A percentile compares a stretch with the other conserved stretches of the same genome.
These are phyloP conservation scores for Lagria hirta DNA, from an alignment of 2,888 invertebrate genomes.

Conservation along the genomic window DNA sequence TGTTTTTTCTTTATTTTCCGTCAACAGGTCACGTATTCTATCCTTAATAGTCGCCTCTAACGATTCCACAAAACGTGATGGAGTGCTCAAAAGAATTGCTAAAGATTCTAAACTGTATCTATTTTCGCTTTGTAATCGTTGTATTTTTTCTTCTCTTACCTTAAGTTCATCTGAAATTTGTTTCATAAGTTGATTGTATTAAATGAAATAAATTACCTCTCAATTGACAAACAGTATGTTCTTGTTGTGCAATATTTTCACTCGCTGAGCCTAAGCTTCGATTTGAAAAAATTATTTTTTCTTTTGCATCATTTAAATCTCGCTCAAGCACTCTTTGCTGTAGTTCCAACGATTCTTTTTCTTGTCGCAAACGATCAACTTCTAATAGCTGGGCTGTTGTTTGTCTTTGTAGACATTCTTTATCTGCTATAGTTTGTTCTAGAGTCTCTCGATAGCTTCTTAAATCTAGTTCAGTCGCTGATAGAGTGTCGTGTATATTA, in stretches of 20 bases:
- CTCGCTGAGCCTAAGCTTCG: constrained; percentile 68
- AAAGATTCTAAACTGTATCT: constrained; percentile 71
- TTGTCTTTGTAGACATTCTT: constrained; percentile 74
- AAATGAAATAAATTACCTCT: constrained; percentile 63
- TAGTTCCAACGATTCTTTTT: constrained; percentile 73
- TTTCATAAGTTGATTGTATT: no score
- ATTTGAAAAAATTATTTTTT: constrained; percentile 65
- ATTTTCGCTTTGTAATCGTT: constrained; percentile 67
- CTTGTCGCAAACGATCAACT: constrained; percentile 71
- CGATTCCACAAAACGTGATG: constrained; percentile 74
- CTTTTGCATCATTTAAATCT: constrained; percentile 68
- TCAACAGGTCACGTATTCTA: constrained; percentile 72
- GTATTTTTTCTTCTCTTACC: constrained; percentile 68
- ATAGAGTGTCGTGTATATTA: constrained; percentile 62
- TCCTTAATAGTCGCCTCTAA: constrained; percentile 79
- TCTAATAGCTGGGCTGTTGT: constrained; percentile 71
- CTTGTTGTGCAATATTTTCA: constrained; percentile 70
- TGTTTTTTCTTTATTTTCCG: constrained; percentile 75
- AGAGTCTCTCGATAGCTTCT: constrained; percentile 67
- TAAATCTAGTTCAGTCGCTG: constrained; percentile 66
- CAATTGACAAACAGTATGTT: constrained; percentile 66
- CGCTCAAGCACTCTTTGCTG: constrained; percentile 73
- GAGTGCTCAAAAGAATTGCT: constrained; percentile 69
- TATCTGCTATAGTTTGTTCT: constrained; percentile 67
- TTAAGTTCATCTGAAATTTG: constrained; percentile 70